These are phyloP conservation scores for Meiosimyza platycephala DNA, from an alignment of 2,888 invertebrate species.

Conservation along the genomic window DNA sequence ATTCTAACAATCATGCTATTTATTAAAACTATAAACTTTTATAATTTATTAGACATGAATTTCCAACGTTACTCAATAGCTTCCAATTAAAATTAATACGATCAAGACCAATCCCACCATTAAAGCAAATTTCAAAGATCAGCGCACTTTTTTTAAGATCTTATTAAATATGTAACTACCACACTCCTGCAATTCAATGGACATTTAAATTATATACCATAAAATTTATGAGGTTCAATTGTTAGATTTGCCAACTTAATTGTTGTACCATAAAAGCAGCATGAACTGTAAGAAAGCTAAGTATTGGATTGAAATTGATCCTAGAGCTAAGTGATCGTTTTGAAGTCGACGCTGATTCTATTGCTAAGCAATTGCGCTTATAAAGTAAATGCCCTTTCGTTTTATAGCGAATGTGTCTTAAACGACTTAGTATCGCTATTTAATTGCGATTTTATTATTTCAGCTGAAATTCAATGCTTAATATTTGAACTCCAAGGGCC, in stretches of 20 bases:
- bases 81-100: too few species aligned
- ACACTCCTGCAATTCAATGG: neutral
- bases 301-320: too few species aligned
- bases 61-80: too few species aligned
- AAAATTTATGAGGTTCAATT: constrained; percentile 4
- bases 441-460: constrained; percentile 17
- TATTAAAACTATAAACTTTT: too few species aligned
- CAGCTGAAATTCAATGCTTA: neutral
- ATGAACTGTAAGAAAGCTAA: too few species aligned
- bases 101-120: too few species aligned
- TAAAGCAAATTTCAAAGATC: neutral
- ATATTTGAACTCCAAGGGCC: neutral
- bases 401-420: too few species aligned
- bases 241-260: constrained; percentile 5
- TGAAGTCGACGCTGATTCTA: neutral
- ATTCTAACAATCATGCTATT: too few species aligned
- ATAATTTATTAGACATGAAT: too few species aligned
- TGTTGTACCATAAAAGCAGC: neutral
- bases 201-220: neutral
- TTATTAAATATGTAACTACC: neutral
- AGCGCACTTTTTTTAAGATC: neutral
- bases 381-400: neutral
- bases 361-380: neutral
- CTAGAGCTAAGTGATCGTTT: neutral
- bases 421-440: neutral